Evolutionary conservation across 2,888 invertebrate species (phyloP), one percentile per base, ranked within the genome.

Genomic region (Mamestra brassicae): DNA sequence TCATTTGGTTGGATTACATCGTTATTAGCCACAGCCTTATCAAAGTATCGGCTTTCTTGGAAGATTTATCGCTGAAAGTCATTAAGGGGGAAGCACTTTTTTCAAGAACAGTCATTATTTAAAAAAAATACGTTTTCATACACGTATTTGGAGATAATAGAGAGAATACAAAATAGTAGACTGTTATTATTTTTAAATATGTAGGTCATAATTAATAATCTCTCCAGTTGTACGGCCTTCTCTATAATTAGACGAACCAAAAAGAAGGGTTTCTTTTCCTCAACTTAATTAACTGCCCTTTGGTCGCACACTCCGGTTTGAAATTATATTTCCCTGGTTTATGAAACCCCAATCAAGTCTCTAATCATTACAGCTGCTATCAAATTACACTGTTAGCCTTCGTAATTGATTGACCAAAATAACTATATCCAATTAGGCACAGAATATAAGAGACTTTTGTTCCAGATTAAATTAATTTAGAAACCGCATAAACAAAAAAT

Each of bases 41-140:
- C 70, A 82, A 74, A 78, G 70, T 80, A 76, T 82, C 63, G 17
- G 36, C 55, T 81, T 75, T 45, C 71, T 66, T 54, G 10, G 26
- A 62, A 58, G 71, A 70, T 70, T 63, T 55, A 36, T 63, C 34
- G 47, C 50, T 57, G 26, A 69, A 63, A 61, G 60, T 67, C 55
- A 66, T 68, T 57, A 75, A 7, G 38, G 57, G 55, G 50, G 62
- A 54, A 58, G 70, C 61, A 62, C 54, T 58, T 36, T 62, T 4
- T 42, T 67, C 70, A 76, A 76, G 76, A 26, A 26, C 26, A 26
- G 69, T 75, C 69, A 69, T 45, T 26, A 26, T 26, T 26, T 26
- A 26, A 26, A 26, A 26, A 26, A 26, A 26, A 26, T 26, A 26
- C 26, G 26, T 26, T 26, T 26, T 26, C 26, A 17, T 10, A 36